Evolutionary conservation across 2,888 invertebrate genomes (phyloP), one percentile per base, ranked within the genome.

Genomic region (Lithodes maja): DNA sequence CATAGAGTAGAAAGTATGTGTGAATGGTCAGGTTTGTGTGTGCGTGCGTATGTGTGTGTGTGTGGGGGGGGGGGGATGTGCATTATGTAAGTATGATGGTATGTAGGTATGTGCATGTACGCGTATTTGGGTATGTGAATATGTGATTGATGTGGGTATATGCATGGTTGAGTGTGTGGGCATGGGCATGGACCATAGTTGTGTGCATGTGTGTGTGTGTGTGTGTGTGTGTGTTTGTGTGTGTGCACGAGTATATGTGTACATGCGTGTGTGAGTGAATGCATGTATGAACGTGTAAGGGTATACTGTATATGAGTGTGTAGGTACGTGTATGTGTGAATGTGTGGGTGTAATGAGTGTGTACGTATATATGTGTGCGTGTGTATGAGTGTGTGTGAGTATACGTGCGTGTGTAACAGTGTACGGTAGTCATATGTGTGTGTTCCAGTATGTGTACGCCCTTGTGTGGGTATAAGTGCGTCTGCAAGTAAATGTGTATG

Each of bases 11-110:
- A 33, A 33, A 33, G 33, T 33, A 33, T 33, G 33, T 33, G 33
- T 33, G 33, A 33, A 33, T 33, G 33, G 33, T 33, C 7, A 61
- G 9, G 71, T 12, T 7, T 71, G 71, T 71, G 71, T 61, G 71
- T 71, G 71, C n/a, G 71, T 71, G 71, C n/a, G 71, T 71, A n/a
- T 71, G 71, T 71, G 71, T 71, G 71, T 71, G 71, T 71, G 71
- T 71, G 71, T 71, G 71, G 5, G 61, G 5, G 12, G 12, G 12
- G 12, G 12, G 12, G 5, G 0, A 5, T 61, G 61, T 61, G 61
- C 12, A 61, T 12, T 12, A 7, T 61, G 61, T 5, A 7, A 12
- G 0, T 61, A 12, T 61, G 61, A 12, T 61, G 12, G 71, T 71
- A n/a, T n/a, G 15, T 71, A n/a, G 7, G 71, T 71, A n/a, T 71